These are phyloP conservation scores for Amphiprion percula DNA, from an alignment of 2,113 vertebrate genomes.

Conservation along the genomic window DNA sequence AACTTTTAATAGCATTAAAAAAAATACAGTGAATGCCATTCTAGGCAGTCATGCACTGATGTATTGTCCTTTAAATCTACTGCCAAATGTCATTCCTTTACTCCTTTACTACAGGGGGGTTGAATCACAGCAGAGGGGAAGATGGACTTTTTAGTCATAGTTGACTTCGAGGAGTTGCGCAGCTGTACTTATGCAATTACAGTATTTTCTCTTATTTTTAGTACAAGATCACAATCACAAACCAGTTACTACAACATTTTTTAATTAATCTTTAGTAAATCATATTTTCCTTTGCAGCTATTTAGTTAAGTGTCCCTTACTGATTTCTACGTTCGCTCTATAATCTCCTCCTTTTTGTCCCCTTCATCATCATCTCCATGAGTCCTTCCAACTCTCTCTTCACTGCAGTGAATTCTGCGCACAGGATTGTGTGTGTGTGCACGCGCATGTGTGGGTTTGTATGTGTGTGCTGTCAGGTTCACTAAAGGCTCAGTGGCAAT, in stretches of 20 bases:
- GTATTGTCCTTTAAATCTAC: background rate
- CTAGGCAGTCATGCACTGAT: background rate
- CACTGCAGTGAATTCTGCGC: conserved; percentile 45
- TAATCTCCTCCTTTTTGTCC: background rate
- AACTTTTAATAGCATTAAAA: conserved; percentile 48
- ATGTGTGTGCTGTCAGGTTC: conserved; percentile 50
- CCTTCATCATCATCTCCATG: background rate
- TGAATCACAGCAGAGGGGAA: background rate
- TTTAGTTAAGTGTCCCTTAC: background rate
- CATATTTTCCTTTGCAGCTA: no score
- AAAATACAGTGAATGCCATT: conserved; percentile 13
- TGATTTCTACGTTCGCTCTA: background rate
- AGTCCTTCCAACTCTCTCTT: conserved; percentile 3
- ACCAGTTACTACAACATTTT: no score
- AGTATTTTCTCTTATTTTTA: no score
- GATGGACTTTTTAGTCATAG: no score
- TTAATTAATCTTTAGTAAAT: no score
- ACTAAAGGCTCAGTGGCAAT: conserved; percentile 66
- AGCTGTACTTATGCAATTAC: background rate
- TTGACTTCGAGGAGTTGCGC: background rate
- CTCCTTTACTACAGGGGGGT: background rate
- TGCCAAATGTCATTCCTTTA: conserved; percentile 31
- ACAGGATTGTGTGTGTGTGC: conserved; percentile 15
- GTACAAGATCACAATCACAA: no score
- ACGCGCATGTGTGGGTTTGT: conserved; percentile 26